Percentiles rank a stretch among this genome's conserved stretches.
These are phyloP conservation scores for Macrophya annulata DNA, from an alignment of 2,888 invertebrate genomes.

Conservation along the genomic window DNA sequence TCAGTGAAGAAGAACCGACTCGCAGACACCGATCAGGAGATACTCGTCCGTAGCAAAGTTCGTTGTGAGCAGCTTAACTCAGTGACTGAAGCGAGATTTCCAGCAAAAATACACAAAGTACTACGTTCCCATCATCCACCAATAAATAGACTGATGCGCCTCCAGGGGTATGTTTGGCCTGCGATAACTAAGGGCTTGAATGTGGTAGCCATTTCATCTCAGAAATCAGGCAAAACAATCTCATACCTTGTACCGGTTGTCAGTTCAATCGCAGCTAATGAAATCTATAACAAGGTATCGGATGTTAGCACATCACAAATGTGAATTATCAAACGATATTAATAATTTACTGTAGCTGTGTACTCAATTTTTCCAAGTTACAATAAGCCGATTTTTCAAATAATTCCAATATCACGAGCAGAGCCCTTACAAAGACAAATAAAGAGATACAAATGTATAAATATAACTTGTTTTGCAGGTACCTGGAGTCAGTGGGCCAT, in stretches of 20 bases:
- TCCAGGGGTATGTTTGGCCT: constrained; percentile 88
- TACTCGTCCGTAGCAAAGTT: not conserved
- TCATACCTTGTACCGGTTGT: constrained; percentile 87
- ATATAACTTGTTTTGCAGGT: constrained; percentile 60
- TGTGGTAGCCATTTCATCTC: constrained; percentile 84
- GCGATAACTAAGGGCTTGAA: constrained; percentile 85
- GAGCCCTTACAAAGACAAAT: constrained; percentile 53
- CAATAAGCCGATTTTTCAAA: not conserved
- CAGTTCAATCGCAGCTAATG: constrained; percentile 81
- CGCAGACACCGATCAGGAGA: not conserved
- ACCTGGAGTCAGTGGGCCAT: constrained; percentile 81
- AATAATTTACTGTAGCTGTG: constrained; percentile 63
- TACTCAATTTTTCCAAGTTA: not conserved
- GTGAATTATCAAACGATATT: not conserved
- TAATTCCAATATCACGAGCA: too few species aligned
- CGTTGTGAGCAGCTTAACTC: constrained; percentile 64
- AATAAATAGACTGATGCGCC: constrained; percentile 79
- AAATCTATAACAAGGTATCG: constrained; percentile 64
- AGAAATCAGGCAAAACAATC: constrained; percentile 86
- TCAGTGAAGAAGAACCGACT: not conserved
- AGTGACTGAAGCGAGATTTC: constrained; percentile 70
- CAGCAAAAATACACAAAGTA: constrained; percentile 67
- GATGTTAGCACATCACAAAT: constrained; percentile 60
- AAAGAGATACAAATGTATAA: constrained; percentile 53
- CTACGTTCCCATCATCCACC: constrained; percentile 68